Conservation (phyloP, 2,888 invertebrate genomes). For the Pyrocoelia pectoralis region DNA sequence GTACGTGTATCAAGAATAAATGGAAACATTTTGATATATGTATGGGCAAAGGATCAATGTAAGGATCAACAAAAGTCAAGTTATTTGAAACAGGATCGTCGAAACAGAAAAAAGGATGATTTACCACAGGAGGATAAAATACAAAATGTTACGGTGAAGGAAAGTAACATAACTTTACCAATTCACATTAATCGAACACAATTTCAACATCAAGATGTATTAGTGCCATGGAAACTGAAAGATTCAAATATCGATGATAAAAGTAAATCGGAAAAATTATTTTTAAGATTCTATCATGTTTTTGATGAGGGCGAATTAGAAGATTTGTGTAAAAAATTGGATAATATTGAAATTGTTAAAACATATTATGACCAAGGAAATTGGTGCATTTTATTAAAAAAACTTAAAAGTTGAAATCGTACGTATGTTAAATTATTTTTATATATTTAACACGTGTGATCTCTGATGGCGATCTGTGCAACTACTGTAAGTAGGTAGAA, state of each 20-base stretch:
- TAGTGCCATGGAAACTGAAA: slow-evolving; percentile 95
- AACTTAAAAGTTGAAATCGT: slow-evolving; percentile 51
- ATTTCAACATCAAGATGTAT: slow-evolving; percentile 87
- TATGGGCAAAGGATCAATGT: slow-evolving; percentile 94
- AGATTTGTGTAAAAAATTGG: slow-evolving; percentile 66
- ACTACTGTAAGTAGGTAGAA: too few relatives aligned
- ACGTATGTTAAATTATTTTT: too few relatives aligned
- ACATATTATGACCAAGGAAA: slow-evolving; percentile 97
- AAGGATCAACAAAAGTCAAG: slow-evolving; percentile 70
- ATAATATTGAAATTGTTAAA: slow-evolving; percentile 65
- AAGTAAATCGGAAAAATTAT: slow-evolving; percentile 59
- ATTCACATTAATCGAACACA: slow-evolving; percentile 91
- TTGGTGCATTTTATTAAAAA: slow-evolving; percentile 87
- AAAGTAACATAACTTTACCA: slow-evolving; percentile 64
- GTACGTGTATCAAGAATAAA: slow-evolving; percentile 73
- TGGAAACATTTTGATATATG: slow-evolving; percentile 87
- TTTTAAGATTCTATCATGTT: slow-evolving; percentile 92
- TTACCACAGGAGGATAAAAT: not conserved
- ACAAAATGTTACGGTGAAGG: not conserved
- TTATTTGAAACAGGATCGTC: slow-evolving; percentile 72
- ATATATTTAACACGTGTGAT: too few relatives aligned
- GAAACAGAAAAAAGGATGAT: slow-evolving; percentile 57
- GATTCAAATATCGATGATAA: slow-evolving; percentile 52
- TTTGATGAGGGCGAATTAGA: slow-evolving; percentile 86
- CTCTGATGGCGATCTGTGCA: too few relatives aligned